These are phyloP conservation scores for Microtus californicus DNA, from an alignment of 2,797 vertebrate genomes.

Conservation along the genomic window DNA sequence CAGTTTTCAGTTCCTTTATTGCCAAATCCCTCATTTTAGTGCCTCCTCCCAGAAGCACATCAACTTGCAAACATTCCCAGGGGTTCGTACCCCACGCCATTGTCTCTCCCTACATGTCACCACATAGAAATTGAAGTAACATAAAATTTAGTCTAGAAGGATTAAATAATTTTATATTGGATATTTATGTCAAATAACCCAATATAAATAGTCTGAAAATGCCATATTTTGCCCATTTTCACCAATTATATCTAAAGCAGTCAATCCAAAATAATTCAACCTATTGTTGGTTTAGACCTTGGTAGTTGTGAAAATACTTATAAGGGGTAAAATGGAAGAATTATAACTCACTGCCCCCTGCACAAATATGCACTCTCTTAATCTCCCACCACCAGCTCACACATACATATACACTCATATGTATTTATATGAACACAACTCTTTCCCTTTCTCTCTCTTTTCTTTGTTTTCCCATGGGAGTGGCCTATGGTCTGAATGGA, in stretches of 20 bases:
- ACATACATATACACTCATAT: not conserved
- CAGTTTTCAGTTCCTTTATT: not conserved
- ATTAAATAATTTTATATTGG: not conserved
- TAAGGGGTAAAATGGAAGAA: not conserved
- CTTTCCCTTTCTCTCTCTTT: not conserved
- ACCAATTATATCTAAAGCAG: not conserved
- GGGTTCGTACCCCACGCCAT: not conserved
- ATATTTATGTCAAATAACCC: not conserved
- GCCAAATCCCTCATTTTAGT: not conserved
- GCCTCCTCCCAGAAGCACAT: not conserved
- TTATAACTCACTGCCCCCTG: not conserved
- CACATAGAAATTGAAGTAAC: not conserved
- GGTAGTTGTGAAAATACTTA: not conserved
- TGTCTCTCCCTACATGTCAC: not conserved
- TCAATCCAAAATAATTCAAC: not conserved
- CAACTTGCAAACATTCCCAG: not conserved
- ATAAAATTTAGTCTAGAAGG: constrained; percentile 28
- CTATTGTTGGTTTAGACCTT: not conserved
- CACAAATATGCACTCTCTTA: not conserved
- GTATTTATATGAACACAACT: not conserved
- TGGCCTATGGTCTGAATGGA: not conserved
- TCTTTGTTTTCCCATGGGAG: not conserved
- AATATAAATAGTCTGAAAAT: not conserved
- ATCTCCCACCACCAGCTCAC: too few species aligned
- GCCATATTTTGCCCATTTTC: not conserved